phyloP scores from a whole-genome alignment of 2,113 vertebrate genomes.

The Phrynosoma blainvillii region DNA sequence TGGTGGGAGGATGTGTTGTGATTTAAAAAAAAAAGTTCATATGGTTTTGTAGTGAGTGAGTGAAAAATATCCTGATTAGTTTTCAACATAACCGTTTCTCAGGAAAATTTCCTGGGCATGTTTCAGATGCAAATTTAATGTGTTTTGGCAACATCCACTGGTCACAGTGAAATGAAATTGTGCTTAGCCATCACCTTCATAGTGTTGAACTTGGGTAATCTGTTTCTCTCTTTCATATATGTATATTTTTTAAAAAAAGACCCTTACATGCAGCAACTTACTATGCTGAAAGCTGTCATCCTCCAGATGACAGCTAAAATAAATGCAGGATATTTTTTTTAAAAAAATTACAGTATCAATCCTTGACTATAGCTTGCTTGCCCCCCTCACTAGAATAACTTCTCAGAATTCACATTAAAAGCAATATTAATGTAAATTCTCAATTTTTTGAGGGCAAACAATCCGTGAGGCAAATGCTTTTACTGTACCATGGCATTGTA shows the following conservation, averaged over 20 bases:
- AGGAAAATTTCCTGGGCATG: background rate
- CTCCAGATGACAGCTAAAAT: background rate
- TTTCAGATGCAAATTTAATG: background rate
- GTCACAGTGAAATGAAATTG: background rate
- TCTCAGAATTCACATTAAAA: background rate
- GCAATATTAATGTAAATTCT: background rate
- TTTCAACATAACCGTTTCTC: background rate
- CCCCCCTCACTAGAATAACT: background rate
- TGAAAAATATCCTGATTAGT: background rate
- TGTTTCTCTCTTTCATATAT: background rate
- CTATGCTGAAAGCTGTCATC: background rate
- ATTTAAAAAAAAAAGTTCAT: background rate
- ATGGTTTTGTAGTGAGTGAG: background rate
- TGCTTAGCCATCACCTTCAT: background rate
- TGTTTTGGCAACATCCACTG: background rate
- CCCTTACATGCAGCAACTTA: background rate
- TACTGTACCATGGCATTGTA: background rate
- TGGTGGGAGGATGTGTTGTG: background rate
- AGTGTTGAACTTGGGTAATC: background rate
- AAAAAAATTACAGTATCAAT: background rate
- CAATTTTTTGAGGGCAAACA: background rate
- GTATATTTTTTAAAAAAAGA: background rate
- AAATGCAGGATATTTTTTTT: background rate
- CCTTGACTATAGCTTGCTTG: background rate
- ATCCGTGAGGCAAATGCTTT: background rate